phyloP scores from a whole-genome alignment of 2,113 vertebrate species.

The Rhinolophus ferrumequinum region DNA sequence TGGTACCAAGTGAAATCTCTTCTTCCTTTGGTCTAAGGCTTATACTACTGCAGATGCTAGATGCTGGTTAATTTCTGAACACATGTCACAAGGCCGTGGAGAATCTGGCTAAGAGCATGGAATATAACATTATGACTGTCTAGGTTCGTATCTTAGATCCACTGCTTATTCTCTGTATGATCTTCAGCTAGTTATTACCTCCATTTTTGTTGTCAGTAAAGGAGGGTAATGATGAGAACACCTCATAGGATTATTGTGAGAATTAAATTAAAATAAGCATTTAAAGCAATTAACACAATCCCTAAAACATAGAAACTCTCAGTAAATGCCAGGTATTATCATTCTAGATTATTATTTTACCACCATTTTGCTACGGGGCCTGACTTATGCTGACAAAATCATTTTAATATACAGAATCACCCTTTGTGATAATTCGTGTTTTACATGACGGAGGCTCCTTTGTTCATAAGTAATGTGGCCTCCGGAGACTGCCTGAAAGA shows the following conservation, averaged over 20 bases:
- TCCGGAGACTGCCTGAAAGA: not conserved
- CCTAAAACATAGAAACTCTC: not conserved
- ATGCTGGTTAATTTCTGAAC: not conserved
- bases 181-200: not conserved
- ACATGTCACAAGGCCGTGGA: not conserved
- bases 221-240: not conserved
- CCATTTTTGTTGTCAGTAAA: not conserved
- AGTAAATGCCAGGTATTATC: not conserved
- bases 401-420: not conserved
- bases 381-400: not conserved
- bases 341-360: not conserved
- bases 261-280: conserved; percentile 10
- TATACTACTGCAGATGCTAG: not conserved
- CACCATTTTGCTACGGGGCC: not conserved
- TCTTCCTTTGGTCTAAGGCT: not conserved
- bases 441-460: not conserved
- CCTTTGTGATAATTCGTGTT: not conserved
- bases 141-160: not conserved
- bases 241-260: not conserved
- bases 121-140: not conserved
- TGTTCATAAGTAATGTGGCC: not conserved
- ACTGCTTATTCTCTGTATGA: not conserved
- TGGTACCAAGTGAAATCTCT: not conserved
- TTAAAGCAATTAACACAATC: not conserved
- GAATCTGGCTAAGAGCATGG: not conserved